phyloP scores from a whole-genome alignment of 2,113 vertebrate genomes.

The Plotosus lineatus region DNA sequence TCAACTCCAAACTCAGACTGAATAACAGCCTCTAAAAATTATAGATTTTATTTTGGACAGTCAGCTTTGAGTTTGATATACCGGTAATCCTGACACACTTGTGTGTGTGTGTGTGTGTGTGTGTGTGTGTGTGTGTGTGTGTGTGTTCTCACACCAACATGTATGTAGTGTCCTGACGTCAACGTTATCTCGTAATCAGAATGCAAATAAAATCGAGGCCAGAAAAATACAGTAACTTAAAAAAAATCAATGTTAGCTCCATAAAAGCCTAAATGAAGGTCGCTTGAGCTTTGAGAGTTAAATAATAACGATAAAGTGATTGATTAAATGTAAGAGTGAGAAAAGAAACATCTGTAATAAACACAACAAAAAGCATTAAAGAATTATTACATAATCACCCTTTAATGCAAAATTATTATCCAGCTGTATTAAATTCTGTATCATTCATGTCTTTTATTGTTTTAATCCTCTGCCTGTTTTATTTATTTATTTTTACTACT shows the following conservation, averaged over 20 bases:
- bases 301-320: no score
- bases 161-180: background rate
- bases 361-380: background rate
- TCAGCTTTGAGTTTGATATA: background rate
- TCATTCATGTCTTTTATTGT: no score
- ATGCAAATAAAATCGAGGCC: constrained; percentile 24
- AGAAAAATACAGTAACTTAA: constrained; percentile 1
- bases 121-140: constrained; percentile 1
- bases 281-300: constrained; percentile 13
- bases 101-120: background rate
- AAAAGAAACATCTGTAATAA: background rate
- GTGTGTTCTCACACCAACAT: background rate
- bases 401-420: background rate
- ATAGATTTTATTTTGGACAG: background rate
- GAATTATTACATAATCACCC: background rate
- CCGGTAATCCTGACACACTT: no score
- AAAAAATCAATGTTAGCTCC: background rate
- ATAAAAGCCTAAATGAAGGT: constrained; percentile 42
- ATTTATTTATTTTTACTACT: background rate
- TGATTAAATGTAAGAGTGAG: background rate
- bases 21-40: background rate
- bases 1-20: background rate
- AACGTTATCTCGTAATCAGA: constrained; percentile 9
- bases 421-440: no score
- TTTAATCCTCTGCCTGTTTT: background rate